These are phyloP conservation scores for Bolborhynchus lineola DNA, from an alignment of 2,113 vertebrate species.

Conservation along the genomic window DNA sequence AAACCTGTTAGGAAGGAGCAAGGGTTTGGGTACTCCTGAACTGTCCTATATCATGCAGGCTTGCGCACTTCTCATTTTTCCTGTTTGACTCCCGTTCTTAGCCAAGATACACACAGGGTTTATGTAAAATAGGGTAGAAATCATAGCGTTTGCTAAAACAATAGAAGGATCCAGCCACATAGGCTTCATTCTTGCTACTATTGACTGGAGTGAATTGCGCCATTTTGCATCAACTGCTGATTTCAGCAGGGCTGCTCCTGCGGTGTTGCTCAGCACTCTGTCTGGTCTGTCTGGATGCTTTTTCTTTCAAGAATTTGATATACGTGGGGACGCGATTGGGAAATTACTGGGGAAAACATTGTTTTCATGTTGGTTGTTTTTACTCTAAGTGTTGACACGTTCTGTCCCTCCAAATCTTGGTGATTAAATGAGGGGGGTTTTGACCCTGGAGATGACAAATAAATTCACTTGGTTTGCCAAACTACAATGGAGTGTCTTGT, in stretches of 20 bases:
- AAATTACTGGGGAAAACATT: neutral
- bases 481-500: constrained; percentile 32
- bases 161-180: neutral
- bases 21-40: neutral
- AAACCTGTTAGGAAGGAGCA: neutral
- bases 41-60: neutral
- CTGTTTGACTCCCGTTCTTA: neutral
- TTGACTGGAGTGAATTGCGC: neutral
- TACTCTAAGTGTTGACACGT: neutral
- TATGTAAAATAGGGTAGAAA: neutral
- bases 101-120: neutral
- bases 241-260: neutral
- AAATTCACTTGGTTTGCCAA: constrained; percentile 41
- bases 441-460: constrained; percentile 24
- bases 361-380: neutral
- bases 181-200: neutral
- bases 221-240: neutral
- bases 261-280: neutral
- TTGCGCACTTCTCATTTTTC: neutral
- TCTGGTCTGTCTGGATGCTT: neutral
- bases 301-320: neutral
- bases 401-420: neutral
- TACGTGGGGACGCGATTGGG: neutral
- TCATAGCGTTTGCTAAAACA: neutral
- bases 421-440: neutral